Conservation (phyloP, 2,797 vertebrate species). For the Orientallactaga sibirica region DNA sequence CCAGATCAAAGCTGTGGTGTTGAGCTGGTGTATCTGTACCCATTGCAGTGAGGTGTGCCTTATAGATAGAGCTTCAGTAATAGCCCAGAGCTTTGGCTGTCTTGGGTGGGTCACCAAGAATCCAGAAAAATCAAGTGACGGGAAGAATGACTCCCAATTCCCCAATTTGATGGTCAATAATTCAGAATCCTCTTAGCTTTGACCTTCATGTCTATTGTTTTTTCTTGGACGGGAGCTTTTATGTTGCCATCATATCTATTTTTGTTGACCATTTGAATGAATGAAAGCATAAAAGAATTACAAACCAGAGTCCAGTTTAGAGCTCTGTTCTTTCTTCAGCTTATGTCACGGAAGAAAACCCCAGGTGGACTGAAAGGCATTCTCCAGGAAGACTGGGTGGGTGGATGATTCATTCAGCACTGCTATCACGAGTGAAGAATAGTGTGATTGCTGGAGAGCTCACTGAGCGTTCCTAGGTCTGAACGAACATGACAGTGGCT, state of each 20-base stretch:
- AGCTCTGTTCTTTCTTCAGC: background rate
- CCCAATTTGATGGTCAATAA: background rate
- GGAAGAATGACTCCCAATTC: background rate
- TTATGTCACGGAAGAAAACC: background rate
- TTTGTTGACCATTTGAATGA: slow-evolving; percentile 48
- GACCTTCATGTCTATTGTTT: slow-evolving; percentile 56
- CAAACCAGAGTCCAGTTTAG: background rate
- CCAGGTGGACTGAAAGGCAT: background rate
- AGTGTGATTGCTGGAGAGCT: background rate
- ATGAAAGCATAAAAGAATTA: slow-evolving; percentile 26
- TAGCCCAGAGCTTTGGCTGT: background rate
- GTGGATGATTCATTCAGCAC: background rate
- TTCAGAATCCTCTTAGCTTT: slow-evolving; percentile 15
- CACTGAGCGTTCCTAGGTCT: background rate
- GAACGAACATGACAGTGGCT: background rate
- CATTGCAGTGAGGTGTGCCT: background rate
- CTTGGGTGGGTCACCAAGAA: slow-evolving; percentile 24
- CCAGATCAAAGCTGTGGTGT: background rate
- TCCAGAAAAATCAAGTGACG: background rate
- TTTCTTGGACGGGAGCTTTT: slow-evolving; percentile 31
- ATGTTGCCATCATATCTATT: background rate
- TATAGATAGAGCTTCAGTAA: background rate
- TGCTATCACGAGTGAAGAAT: background rate
- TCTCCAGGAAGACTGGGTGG: background rate
- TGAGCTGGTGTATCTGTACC: background rate